Conservation (phyloP, 1,140 invertebrate genomes). For the Cydia amplana region DNA sequence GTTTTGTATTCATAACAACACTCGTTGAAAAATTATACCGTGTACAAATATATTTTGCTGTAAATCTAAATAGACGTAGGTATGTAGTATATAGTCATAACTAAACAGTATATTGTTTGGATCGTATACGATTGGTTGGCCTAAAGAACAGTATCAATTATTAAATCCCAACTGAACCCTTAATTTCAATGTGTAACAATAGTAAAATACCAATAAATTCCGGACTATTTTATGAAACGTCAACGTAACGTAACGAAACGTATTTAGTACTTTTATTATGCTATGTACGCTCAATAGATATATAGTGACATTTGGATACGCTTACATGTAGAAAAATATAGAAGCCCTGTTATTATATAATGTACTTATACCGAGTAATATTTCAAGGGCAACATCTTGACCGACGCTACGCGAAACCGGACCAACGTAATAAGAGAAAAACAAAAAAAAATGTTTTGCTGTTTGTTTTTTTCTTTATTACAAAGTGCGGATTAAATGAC, state of each 20-base stretch:
- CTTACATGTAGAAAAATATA: background rate
- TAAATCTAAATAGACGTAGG: background rate
- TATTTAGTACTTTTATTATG: too few relatives aligned
- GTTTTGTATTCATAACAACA: conserved; percentile 17
- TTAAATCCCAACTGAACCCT: too few relatives aligned
- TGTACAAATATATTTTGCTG: conserved; percentile 1
- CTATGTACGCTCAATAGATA: background rate
- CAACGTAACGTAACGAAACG: too few relatives aligned
- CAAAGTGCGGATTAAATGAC: background rate
- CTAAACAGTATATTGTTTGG: too few relatives aligned
- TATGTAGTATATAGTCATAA: background rate
- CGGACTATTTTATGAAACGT: too few relatives aligned
- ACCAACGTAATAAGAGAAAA: conserved; percentile 17
- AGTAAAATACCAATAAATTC: too few relatives aligned
- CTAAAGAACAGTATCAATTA: background rate
- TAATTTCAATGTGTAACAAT: too few relatives aligned
- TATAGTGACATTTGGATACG: background rate
- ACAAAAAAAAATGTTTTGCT: conserved; percentile 2
- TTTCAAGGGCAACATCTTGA: conserved; percentile 19
- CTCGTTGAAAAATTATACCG: conserved; percentile 21
- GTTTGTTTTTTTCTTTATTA: conserved; percentile 11
- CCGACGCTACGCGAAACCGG: conserved; percentile 18
- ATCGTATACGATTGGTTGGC: background rate
- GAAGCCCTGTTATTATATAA: conserved; percentile 17
- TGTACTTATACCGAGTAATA: conserved; percentile 9